Evolutionary conservation across 2,888 invertebrate species (phyloP), one percentile per base, ranked within the genome.

Genomic region (Anthrax anthrax): DNA sequence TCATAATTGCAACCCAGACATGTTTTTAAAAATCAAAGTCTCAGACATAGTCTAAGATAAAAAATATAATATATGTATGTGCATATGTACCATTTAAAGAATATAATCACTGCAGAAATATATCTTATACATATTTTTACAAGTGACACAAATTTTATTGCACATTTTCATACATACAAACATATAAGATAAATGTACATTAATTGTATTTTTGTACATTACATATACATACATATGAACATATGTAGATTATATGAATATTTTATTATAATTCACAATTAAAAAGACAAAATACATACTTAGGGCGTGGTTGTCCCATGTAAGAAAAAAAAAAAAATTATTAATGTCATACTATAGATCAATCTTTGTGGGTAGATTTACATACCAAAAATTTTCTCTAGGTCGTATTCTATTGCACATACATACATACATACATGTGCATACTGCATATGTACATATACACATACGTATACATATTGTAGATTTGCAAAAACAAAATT

Each of bases 1-100:
- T 49, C 49, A 49, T 43, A 49, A 49, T 46, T 46, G 49, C 32
- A 16, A 36, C n/a, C 4, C 16, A 38, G 42, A 38, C 32, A 46
- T 39, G 37, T 18, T 19, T 42, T 38, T 37, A 41, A 17, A 46
- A 46, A 42, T 39, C 29, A 23, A 23, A 37, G 19, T 18, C 16
- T 14, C 38, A 46, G 46, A 46, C 46, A 46, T 18, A n/a, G n/a
- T n/a, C n/a, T 17, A 27, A 18, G 23, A 23, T 23, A 23, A 23
- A n/a, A n/a, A n/a, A n/a, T n/a, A n/a, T n/a, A n/a, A 32, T 2
- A 2, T 32, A 32, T 32, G 12, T 32, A 32, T 23, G 23, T 23
- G 8, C 8, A 8, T 23, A 6, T 23, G 23, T 23, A 23, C n/a
- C n/a, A n/a, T n/a, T n/a, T n/a, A n/a, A n/a, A n/a, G n/a, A n/a